Evolutionary conservation across 2,797 vertebrate genomes (phyloP), one percentile per base, ranked within the genome.

Genomic region (Smutsia temminckii): DNA sequence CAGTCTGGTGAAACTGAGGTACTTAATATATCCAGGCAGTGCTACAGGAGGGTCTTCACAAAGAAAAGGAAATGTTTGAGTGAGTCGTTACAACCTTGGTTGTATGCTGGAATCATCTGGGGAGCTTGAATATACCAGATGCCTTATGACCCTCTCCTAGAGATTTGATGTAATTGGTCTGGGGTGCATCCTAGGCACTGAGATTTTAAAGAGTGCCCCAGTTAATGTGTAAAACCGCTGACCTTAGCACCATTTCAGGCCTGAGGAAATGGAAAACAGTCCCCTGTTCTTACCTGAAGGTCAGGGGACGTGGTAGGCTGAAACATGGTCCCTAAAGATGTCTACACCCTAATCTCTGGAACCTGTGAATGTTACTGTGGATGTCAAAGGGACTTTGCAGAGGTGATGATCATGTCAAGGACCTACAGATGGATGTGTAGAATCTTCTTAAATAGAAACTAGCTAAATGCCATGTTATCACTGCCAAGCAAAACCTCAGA

Each of bases 361-460:
- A 77, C 12, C 37, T 85, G 23, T 40, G 61, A 68, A 32, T 46
- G 59, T 80, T 74, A 69, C 32, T 32, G 89, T 77, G 29, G 9
- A 86, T 32, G 8, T 40, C 27, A 92, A 85, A 87, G n/a, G 46
- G 46, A 46, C 9, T 46, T 46, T 46, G 46, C 46, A 46, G 46
- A 46, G 46, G 46, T 11, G 46, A 46, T 46, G 46, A 46, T 46
- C 46, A 46, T 46, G 46, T 46, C 46, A 46, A 46, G 46, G 46
- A 46, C 46, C 46, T 46, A 46, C 11, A 46, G 46, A 46, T 46
- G 11, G 46, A 3, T 84, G 61, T 75, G 25, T 71, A 72, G 55
- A 74, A 81, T 59, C 37, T 92, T 77, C 49, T 95, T 93, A 95
- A 88, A 95, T 57, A 85, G 59, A 89, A 93, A 85, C 12, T 92